These are phyloP conservation scores for Onychostruthus taczanowskii DNA, from an alignment of 2,113 vertebrate genomes.

Conservation along the genomic window DNA sequence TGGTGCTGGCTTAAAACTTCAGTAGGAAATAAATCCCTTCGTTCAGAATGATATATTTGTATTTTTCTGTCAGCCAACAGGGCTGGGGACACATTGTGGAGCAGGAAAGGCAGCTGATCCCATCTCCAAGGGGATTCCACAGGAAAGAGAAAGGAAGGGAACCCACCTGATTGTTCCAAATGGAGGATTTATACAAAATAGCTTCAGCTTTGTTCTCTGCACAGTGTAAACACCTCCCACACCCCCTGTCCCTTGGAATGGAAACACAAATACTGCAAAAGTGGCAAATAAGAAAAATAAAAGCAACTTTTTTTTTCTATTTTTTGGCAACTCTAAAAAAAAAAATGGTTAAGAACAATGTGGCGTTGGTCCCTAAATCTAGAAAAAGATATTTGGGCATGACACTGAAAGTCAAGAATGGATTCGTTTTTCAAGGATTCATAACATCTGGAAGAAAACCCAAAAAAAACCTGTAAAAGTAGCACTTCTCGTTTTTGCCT, in stretches of 20 bases:
- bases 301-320: constrained; percentile 51
- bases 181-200: constrained; percentile 62
- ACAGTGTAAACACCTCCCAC: constrained; percentile 58
- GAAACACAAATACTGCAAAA: constrained; percentile 76
- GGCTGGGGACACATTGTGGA: neutral
- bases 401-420: constrained; percentile 50
- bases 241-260: constrained; percentile 59
- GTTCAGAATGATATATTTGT: neutral
- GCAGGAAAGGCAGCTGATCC: neutral
- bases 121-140: neutral
- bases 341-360: constrained; percentile 63
- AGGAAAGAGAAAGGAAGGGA: neutral
- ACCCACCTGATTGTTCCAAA: constrained; percentile 16
- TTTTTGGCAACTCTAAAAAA: constrained; percentile 51
- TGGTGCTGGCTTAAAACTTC: neutral
- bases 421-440: constrained; percentile 49
- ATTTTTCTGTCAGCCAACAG: neutral
- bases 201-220: constrained; percentile 51
- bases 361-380: constrained; percentile 75
- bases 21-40: neutral
- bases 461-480: constrained; percentile 43
- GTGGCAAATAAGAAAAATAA: constrained; percentile 70
- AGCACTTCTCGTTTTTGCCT: constrained; percentile 64
- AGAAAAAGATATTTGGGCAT: constrained; percentile 61
- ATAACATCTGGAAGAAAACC: neutral